These are phyloP conservation scores for Tridacna crocea DNA, from an alignment of 2,888 invertebrate genomes.

Conservation along the genomic window DNA sequence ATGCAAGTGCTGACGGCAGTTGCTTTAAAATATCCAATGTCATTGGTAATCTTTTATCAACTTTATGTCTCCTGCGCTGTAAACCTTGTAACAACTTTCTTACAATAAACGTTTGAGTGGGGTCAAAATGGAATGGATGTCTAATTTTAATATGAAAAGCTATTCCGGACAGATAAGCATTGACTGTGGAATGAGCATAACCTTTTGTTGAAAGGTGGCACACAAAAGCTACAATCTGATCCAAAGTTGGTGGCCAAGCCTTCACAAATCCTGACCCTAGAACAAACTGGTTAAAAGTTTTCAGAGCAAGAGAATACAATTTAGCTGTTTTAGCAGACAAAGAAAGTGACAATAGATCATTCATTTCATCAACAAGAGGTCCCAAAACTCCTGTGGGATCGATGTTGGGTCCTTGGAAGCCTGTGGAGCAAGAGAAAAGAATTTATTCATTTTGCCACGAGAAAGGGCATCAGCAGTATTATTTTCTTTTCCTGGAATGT, in stretches of 20 bases:
- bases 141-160: conserved; percentile 34
- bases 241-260: conserved; percentile 23
- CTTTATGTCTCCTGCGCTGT: not conserved
- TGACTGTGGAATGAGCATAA: conserved; percentile 41
- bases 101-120: conserved; percentile 30
- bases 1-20: not conserved
- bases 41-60: conserved; percentile 29
- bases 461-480: conserved; percentile 13
- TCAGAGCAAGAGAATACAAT: conserved; percentile 21
- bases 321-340: conserved; percentile 20
- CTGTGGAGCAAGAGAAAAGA: conserved; percentile 23
- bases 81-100: conserved; percentile 43
- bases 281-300: not conserved
- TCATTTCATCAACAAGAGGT: conserved; percentile 16
- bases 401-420: conserved; percentile 16
- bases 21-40: conserved; percentile 1
- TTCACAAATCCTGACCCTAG: not conserved
- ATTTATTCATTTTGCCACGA: conserved; percentile 27
- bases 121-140: not conserved
- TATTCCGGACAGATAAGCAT: conserved; percentile 29
- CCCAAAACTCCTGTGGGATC: conserved; percentile 16
- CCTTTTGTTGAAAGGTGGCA: conserved; percentile 31
- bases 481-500: conserved; percentile 28
- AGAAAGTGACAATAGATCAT: conserved; percentile 16
- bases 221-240: conserved; percentile 28